Conservation (phyloP, 2,797 vertebrate species). For the Decapterus maruadsi region DNA sequence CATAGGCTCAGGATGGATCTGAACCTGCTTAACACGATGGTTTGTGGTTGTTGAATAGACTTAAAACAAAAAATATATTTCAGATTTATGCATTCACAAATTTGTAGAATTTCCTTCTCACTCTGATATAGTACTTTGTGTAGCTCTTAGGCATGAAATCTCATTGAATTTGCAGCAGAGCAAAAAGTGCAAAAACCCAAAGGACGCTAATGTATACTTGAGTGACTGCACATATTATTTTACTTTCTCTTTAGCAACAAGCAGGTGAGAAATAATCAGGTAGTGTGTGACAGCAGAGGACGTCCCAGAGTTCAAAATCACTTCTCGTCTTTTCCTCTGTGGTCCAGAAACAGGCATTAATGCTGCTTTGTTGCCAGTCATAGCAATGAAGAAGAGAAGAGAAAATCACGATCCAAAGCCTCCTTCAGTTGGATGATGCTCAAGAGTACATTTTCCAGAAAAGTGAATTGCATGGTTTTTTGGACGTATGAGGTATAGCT, state of each 20-base stretch:
- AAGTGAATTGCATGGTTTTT: slow-evolving; percentile 33
- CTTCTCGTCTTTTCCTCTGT: slow-evolving; percentile 27
- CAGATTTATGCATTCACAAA: slow-evolving; percentile 38
- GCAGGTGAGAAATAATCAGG: slow-evolving; percentile 80
- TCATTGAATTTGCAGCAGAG: slow-evolving; percentile 48
- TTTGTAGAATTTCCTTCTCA: slow-evolving; percentile 61
- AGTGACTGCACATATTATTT: slow-evolving; percentile 53
- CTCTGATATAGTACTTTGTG: slow-evolving; percentile 44
- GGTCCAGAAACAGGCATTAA: slow-evolving; percentile 33
- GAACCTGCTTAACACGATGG: not conserved
- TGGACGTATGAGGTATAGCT: slow-evolving; percentile 50
- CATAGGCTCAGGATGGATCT: not conserved
- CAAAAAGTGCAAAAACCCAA: slow-evolving; percentile 61
- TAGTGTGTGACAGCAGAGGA: slow-evolving; percentile 60
- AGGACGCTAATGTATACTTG: slow-evolving; percentile 37
- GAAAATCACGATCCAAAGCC: slow-evolving; percentile 22
- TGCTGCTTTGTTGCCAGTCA: slow-evolving; percentile 33
- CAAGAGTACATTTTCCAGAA: slow-evolving; percentile 40
- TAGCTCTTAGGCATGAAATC: slow-evolving; percentile 40
- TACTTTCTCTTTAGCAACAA: slow-evolving; percentile 72
- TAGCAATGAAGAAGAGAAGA: slow-evolving; percentile 37
- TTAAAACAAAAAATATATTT: slow-evolving; percentile 27
- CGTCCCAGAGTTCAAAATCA: slow-evolving; percentile 40
- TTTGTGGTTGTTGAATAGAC: slow-evolving; percentile 18
- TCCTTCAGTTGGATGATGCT: slow-evolving; percentile 37